These are phyloP conservation scores for Serranochromis macrocephalus DNA, from an alignment of 2,113 vertebrate species.

Conservation along the genomic window DNA sequence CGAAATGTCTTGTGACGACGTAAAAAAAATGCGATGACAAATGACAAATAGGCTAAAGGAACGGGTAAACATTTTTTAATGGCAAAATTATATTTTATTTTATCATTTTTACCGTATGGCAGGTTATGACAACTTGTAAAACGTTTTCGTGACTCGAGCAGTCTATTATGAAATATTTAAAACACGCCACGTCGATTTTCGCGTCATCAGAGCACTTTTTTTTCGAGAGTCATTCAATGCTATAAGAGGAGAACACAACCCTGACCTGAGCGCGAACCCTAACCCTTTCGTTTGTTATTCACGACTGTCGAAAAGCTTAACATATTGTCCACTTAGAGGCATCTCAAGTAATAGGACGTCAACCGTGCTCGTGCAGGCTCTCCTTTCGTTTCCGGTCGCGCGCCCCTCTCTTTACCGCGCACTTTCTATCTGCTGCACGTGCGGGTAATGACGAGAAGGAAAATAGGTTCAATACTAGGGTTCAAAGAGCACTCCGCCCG, in stretches of 20 bases:
- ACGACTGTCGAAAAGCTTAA: neutral
- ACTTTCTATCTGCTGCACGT: constrained; percentile 22
- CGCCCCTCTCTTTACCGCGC: neutral
- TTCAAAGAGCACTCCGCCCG: constrained; percentile 65
- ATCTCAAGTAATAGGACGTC: neutral
- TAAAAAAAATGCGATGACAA: neutral
- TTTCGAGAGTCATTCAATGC: neutral
- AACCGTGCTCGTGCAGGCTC: neutral
- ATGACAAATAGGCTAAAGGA: neutral
- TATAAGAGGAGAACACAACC: neutral
- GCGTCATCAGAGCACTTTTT: neutral
- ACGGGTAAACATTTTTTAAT: neutral
- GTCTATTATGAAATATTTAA: neutral
- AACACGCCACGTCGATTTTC: neutral
- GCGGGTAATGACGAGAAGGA: constrained; percentile 59
- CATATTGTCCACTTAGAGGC: neutral
- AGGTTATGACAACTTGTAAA: neutral
- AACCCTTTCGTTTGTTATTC: neutral
- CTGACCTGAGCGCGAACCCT: neutral
- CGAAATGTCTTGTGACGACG: neutral
- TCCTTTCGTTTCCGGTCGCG: neutral
- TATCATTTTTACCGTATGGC: neutral
- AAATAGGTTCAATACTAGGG: constrained; percentile 65
- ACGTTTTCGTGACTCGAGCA: neutral
- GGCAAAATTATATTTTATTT: neutral